Evolutionary conservation across 37 sponge, comb jelly and placozoan genomes (phyloP).

Genomic region (Theonella swinhoei): DNA sequence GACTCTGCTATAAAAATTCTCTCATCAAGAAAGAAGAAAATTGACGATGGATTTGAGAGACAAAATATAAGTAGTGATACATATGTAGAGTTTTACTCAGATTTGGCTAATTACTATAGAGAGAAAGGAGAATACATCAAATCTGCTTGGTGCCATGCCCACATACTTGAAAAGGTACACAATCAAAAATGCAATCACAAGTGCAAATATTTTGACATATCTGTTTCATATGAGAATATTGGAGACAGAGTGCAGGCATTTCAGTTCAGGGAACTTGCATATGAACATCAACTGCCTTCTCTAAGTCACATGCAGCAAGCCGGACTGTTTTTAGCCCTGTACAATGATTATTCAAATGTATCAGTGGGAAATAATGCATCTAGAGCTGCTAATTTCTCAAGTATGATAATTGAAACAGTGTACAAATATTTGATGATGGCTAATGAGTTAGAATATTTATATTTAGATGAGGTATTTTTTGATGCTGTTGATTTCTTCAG

Average conservation of each 20-base stretch:
- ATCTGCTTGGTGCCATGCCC: neutral
- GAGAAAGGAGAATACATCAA: neutral
- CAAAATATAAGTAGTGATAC: neutral
- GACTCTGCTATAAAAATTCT: neutral
- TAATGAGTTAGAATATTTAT: neutral
- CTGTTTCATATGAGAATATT: neutral
- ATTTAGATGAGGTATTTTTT: no score
- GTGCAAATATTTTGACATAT: neutral
- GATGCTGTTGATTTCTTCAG: neutral
- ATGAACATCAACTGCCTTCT: neutral
- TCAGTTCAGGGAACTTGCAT: neutral
- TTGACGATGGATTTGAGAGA: neutral
- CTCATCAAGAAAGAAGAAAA: neutral
- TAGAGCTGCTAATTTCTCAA: neutral
- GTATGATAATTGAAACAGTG: neutral
- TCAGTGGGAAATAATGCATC: neutral
- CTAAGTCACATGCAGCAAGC: neutral
- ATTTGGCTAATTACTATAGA: neutral
- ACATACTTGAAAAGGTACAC: neutral
- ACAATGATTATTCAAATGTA: neutral
- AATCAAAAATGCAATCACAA: neutral
- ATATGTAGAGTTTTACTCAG: neutral
- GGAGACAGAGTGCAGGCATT: neutral
- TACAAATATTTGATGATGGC: neutral
- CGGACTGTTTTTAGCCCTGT: neutral